These are phyloP conservation scores for Mormyrops boulengeri DNA, from an alignment of 2,797 vertebrate species.

Conservation along the genomic window DNA sequence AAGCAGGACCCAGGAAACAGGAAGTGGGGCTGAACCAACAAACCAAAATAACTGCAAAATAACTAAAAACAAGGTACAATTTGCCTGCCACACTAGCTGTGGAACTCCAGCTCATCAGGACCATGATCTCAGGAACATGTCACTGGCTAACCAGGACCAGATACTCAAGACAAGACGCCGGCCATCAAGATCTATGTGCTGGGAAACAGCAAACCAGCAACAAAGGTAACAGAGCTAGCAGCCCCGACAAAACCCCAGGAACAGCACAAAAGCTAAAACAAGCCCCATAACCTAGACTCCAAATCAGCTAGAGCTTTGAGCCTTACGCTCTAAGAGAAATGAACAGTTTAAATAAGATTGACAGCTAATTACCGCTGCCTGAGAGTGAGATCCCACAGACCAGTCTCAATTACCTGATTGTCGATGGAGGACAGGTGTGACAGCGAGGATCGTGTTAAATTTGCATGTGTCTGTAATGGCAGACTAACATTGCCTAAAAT, in stretches of 20 bases:
- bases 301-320: slow-evolving; percentile 41
- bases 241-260: background rate
- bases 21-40: background rate
- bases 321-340: slow-evolving; percentile 31
- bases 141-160: background rate
- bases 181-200: background rate
- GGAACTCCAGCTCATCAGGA: background rate
- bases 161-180: background rate
- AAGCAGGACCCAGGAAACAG: background rate
- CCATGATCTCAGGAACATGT: background rate
- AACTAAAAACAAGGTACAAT: background rate
- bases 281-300: background rate
- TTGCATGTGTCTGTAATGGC: background rate
- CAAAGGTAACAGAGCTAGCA: background rate
- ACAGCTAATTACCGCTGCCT: slow-evolving; percentile 48
- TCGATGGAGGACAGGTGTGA: background rate
- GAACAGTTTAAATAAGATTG: slow-evolving; percentile 56
- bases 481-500: background rate
- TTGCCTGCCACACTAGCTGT: background rate
- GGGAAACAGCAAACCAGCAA: background rate
- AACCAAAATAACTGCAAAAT: background rate
- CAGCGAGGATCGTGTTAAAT: background rate
- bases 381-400: background rate
- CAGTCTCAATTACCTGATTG: background rate
- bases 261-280: background rate